Evolutionary conservation across 2,888 invertebrate genomes (phyloP).

Genomic region (Xylota sylvarum): DNA sequence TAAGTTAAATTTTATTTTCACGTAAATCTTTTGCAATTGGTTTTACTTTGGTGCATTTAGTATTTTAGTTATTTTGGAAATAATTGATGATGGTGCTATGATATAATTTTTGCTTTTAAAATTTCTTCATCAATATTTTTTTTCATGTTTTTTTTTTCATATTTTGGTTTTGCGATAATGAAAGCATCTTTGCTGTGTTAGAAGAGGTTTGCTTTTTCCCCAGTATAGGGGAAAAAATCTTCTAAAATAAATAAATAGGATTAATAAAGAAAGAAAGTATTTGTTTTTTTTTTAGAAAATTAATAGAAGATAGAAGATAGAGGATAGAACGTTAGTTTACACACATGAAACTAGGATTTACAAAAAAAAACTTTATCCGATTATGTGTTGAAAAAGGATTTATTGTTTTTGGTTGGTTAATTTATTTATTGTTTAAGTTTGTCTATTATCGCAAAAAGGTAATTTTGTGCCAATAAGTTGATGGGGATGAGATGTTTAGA

Average conservation of each 20-base stretch:
- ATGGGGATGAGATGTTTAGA: conserved; percentile 64
- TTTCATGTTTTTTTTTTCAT: conserved; percentile 74
- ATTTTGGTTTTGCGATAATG: conserved; percentile 82
- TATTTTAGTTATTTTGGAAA: conserved; percentile 52
- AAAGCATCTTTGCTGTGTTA: conserved; percentile 85
- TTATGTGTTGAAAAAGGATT: conserved; percentile 26
- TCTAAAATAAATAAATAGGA: conserved; percentile 74
- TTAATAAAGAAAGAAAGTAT: conserved; percentile 62
- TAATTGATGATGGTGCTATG: conserved; percentile 81
- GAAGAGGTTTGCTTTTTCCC: conserved; percentile 56
- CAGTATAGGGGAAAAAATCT: conserved; percentile 53
- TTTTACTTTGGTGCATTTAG: conserved; percentile 75
- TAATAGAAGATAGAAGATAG: conserved; percentile 69
- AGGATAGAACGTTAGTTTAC: conserved; percentile 60
- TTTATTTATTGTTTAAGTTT: conserved; percentile 25
- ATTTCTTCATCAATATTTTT: conserved; percentile 67
- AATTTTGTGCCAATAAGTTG: conserved; percentile 55
- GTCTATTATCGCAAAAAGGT: conserved; percentile 63
- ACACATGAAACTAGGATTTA: conserved; percentile 61
- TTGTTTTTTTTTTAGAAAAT: conserved; percentile 45
- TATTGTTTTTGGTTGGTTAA: conserved; percentile 67
- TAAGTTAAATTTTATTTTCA: conserved; percentile 24
- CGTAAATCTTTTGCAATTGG: conserved; percentile 70
- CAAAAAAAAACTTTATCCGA: conserved; percentile 34
- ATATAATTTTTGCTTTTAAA: conserved; percentile 78